Percentiles rank a stretch among this genome's conserved stretches.
Conservation (phyloP, 92 coral and sea anemone genomes). For the Desmophyllum pertusum region DNA sequence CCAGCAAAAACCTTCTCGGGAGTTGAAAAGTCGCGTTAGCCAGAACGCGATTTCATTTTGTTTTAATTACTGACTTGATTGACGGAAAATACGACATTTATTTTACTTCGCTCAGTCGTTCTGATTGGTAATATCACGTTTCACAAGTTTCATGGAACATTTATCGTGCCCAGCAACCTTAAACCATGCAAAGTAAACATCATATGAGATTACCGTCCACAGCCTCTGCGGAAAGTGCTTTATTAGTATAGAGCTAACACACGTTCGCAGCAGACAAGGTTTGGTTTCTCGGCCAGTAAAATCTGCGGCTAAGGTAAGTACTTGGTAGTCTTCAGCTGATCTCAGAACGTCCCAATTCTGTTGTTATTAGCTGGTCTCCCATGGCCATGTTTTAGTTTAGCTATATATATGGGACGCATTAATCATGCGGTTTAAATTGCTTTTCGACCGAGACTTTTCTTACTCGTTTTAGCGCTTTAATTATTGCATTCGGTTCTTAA, state of each 20-base stretch:
- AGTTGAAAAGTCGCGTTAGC: neutral
- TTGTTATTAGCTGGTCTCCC: no score
- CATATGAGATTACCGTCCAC: neutral
- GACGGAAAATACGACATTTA: neutral
- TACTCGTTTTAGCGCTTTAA: neutral
- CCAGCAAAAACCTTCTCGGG: no score
- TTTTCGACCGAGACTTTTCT: neutral
- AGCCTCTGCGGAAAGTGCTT: neutral
- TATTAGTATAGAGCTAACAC: no score
- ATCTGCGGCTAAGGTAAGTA: no score
- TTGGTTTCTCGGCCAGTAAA: no score
- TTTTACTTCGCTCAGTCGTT: neutral
- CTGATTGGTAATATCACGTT: neutral
- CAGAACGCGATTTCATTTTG: neutral
- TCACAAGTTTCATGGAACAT: neutral
- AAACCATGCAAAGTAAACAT: neutral
- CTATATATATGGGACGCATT: neutral
- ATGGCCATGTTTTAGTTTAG: no score
- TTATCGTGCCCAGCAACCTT: neutral
- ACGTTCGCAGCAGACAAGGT: no score
- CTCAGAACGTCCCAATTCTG: no score
- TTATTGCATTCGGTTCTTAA: no score
- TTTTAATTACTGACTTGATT: neutral
- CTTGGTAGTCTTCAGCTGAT: no score
- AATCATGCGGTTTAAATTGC: neutral